Evolutionary conservation across 2,113 vertebrate species (phyloP).

Genomic region (Ophiodon elongatus): DNA sequence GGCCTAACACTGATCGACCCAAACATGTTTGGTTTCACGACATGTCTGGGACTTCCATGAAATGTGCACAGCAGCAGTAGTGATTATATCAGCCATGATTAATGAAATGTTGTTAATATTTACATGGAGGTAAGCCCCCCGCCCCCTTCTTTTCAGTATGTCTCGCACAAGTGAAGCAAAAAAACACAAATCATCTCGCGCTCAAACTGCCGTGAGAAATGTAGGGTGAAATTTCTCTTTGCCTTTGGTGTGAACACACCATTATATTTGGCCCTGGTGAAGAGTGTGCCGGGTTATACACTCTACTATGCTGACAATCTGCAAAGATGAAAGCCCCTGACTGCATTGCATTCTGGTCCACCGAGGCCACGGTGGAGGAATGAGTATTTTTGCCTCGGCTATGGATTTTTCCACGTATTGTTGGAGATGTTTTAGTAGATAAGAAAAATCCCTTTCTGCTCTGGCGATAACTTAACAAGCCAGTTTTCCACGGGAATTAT

Average conservation of each 20-base stretch:
- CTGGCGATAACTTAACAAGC: neutral
- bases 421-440: neutral
- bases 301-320: neutral
- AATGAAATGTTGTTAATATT: too few relatives aligned
- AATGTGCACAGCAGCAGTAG: neutral
- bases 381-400: neutral
- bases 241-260: neutral
- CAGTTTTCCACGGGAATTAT: neutral
- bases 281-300: neutral
- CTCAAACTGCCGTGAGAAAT: neutral
- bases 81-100: too few relatives aligned
- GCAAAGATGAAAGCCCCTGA: neutral
- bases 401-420: constrained; percentile 1
- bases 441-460: neutral
- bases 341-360: constrained; percentile 13
- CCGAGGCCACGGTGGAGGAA: neutral
- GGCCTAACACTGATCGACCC: too few relatives aligned
- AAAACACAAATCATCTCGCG: neutral
- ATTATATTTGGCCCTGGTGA: neutral
- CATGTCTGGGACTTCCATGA: too few relatives aligned
- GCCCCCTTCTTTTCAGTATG: too few relatives aligned
- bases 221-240: neutral
- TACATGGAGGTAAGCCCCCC: too few relatives aligned
- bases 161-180: neutral
- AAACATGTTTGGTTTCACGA: too few relatives aligned